Base-by-base conservation (phyloP, 1,140 invertebrate species). In the Diploscapter pachys region DNA sequence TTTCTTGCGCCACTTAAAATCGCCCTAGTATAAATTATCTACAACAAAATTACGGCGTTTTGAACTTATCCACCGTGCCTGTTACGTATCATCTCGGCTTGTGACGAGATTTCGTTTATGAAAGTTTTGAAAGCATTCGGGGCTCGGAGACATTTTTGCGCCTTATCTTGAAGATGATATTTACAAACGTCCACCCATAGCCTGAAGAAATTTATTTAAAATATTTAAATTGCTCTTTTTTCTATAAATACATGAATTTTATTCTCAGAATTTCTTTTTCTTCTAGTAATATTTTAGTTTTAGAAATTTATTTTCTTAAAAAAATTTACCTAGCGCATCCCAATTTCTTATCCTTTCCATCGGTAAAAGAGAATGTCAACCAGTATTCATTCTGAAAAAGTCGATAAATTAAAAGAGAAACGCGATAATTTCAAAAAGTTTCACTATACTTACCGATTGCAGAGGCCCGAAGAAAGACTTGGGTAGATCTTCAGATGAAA, bases 291-390 rank as follows among this genome's bases (percentile, higher is more conserved):
- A 31, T 31, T 31, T 31, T 31, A 31, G 31, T 31, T 31, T 31
- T 31, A 31, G 31, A 31, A 31, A 31, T 31, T 31, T 31, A 31
- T 31, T 31, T 31, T 31, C 31, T 31, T 1, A 31, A 31, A 31
- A 31, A 31, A 31, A 31, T 1, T 31, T 31, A 31, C 31, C 31
- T 31, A 61, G 83, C 83, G 52, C 83, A 85, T 31, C 83, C 83
- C 57, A 83, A 70, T 68, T 83, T 83, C 65, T 79, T 81, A 75
- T 83, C 82, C 49, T 82, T 80, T 64, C 83, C 83, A 62, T 85
- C 83, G 48, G 84, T 85, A 79, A 85, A 85, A 0, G 84, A 85
- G 73, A 85, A 85, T 2, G 83, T 85, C 31, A 85, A 75, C 83
- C 83, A 85, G 76, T 85, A 85, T 74, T 85, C 83, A 57, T 85